Percentiles rank a stretch among this genome's conserved stretches.
phyloP scores from a whole-genome alignment of 2,888 invertebrate genomes.

The Girardia tigrina region DNA sequence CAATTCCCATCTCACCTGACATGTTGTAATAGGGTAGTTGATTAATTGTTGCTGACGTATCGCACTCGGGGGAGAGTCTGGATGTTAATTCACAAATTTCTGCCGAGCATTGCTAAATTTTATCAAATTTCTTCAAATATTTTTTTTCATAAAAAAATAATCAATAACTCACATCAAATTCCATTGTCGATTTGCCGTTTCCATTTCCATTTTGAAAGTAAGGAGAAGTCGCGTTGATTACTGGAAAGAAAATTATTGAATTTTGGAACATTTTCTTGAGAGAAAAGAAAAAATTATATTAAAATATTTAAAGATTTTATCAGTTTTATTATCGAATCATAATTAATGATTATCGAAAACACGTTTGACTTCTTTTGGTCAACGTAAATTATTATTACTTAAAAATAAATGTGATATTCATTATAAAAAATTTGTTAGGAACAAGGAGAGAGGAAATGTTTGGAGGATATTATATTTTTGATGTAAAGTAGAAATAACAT shows the following conservation, averaged over 20 bases:
- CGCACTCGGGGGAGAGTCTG: slow-evolving; percentile 16
- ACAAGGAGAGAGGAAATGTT: too few species aligned
- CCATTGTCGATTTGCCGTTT: neutral
- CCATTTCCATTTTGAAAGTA: slow-evolving; percentile 4
- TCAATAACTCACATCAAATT: neutral
- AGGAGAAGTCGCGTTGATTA: neutral
- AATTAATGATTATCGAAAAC: too few species aligned
- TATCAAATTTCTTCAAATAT: neutral
- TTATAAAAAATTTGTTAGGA: too few species aligned
- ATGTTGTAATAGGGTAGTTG: slow-evolving; percentile 17
- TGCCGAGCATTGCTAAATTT: slow-evolving; percentile 8
- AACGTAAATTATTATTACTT: too few species aligned
- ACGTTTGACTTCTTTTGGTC: too few species aligned
- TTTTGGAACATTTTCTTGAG: neutral
- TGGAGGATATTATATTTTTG: too few species aligned
- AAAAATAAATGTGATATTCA: too few species aligned
- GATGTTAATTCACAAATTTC: slow-evolving; percentile 23
- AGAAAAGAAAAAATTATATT: neutral
- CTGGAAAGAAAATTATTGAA: neutral
- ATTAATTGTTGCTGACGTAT: slow-evolving; percentile 10
- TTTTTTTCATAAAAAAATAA: neutral
- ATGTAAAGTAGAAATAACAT: too few species aligned
- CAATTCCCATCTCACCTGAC: slow-evolving; percentile 6
- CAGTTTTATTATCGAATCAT: too few species aligned
- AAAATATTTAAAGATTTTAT: too few species aligned